Evolutionary conservation across 2,113 vertebrate species (phyloP).

Genomic region (Rattus rattus): DNA sequence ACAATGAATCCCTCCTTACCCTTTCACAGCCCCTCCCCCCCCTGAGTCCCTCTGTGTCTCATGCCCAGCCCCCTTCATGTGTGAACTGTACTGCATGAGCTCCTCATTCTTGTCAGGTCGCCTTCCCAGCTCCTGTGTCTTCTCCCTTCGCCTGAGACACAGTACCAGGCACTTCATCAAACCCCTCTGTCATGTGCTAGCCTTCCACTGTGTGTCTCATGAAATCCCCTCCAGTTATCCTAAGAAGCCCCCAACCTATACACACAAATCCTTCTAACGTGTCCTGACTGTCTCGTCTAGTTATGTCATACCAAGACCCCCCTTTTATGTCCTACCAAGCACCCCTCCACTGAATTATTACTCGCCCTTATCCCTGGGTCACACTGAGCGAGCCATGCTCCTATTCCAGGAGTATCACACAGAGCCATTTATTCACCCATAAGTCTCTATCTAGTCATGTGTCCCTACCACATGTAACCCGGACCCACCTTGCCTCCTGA

Average conservation of each 20-base stretch:
- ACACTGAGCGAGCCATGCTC: no score
- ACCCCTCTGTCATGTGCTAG: neutral
- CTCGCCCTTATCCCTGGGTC: no score
- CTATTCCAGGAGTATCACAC: no score
- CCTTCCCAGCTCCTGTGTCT: neutral
- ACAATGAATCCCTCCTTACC: no score
- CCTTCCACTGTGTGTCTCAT: neutral
- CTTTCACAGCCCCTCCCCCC: neutral
- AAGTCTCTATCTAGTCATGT: no score
- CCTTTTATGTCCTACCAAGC: neutral
- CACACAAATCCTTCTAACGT: neutral
- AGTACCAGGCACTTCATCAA: neutral
- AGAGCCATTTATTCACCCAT: neutral
- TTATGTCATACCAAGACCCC: accelerated
- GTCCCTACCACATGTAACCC: no score
- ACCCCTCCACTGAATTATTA: neutral
- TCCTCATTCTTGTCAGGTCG: neutral
- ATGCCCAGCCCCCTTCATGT: no score
- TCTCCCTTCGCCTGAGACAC: neutral
- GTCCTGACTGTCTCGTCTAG: no score
- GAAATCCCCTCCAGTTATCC: neutral
- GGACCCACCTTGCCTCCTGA: no score
- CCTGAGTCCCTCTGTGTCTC: neutral
- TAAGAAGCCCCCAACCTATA: neutral
- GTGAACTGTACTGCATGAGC: no score